Evolutionary conservation across 2,113 vertebrate genomes (phyloP).

Genomic region (Onychostruthus taczanowskii): DNA sequence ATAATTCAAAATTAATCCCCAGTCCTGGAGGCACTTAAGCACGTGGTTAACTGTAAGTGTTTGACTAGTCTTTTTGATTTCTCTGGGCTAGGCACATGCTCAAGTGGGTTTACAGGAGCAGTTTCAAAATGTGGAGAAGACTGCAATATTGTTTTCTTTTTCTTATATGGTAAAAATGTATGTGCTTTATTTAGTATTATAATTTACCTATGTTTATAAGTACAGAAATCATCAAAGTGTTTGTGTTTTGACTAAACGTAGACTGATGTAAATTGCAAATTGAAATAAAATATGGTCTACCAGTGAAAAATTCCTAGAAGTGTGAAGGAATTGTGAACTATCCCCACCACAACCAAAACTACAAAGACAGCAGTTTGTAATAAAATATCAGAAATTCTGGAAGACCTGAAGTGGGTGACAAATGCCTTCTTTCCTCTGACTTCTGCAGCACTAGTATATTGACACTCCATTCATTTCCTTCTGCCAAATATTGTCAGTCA

Average conservation of each 20-base stretch:
- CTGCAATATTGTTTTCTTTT: constrained; percentile 18
- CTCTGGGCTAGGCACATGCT: background rate
- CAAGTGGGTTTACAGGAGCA: background rate
- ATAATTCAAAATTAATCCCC: constrained; percentile 14
- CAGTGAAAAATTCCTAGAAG: background rate
- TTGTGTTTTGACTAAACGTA: background rate
- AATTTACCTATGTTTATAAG: constrained; percentile 15
- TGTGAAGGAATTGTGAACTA: background rate
- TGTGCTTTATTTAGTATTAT: background rate
- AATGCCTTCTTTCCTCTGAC: background rate
- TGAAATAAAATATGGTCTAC: background rate
- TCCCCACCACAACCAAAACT: background rate
- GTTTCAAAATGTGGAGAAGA: background rate
- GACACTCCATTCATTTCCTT: background rate
- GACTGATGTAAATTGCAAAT: background rate
- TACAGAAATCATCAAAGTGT: background rate
- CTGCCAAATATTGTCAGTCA: background rate
- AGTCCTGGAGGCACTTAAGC: background rate
- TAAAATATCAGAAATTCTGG: background rate
- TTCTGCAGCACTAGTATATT: background rate
- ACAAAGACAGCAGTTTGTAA: background rate
- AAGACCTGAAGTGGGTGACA: background rate
- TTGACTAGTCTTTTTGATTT: constrained; percentile 33
- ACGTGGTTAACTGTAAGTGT: background rate
- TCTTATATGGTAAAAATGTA: background rate